Evolutionary conservation across 2,113 vertebrate genomes (phyloP).

Genomic region (Orycteropus afer): DNA sequence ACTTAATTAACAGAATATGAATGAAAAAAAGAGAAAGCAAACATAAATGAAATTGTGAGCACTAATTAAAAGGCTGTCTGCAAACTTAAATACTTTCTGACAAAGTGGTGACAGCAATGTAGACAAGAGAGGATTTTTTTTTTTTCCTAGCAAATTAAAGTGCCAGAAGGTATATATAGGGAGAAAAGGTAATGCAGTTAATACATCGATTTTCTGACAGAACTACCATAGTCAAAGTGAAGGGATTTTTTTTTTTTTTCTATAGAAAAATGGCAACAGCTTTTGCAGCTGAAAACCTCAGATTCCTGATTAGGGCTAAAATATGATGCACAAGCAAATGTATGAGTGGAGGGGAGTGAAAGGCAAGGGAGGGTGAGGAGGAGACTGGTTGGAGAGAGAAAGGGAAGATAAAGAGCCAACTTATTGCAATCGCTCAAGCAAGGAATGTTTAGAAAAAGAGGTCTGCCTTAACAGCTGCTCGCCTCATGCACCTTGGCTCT

Average conservation of each 20-base stretch:
- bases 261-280: slow-evolving; percentile 78
- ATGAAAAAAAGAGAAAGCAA: slow-evolving; percentile 93
- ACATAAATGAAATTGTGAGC: slow-evolving; percentile 97
- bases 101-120: slow-evolving; percentile 90
- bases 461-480: slow-evolving; percentile 79
- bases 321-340: slow-evolving; percentile 74
- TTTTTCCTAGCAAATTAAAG: slow-evolving; percentile 86
- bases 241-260: slow-evolving; percentile 69
- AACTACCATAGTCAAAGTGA: slow-evolving; percentile 70
- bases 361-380: background rate
- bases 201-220: slow-evolving; percentile 85
- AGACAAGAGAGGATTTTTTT: slow-evolving; percentile 87
- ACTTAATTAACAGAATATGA: slow-evolving; percentile 99
- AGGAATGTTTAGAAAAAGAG: slow-evolving; percentile 79
- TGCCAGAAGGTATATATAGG: slow-evolving; percentile 85
- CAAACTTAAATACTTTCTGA: slow-evolving; percentile 95
- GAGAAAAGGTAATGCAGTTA: slow-evolving; percentile 82
- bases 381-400: background rate
- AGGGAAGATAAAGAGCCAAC: slow-evolving; percentile 67
- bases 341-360: slow-evolving; percentile 59
- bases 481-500: slow-evolving; percentile 90
- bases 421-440: slow-evolving; percentile 75
- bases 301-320: slow-evolving; percentile 79
- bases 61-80: slow-evolving; percentile 98
- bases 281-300: slow-evolving; percentile 75